phyloP scores from a whole-genome alignment of 2,888 invertebrate genomes.

The Reticulitermes lucifugus region DNA sequence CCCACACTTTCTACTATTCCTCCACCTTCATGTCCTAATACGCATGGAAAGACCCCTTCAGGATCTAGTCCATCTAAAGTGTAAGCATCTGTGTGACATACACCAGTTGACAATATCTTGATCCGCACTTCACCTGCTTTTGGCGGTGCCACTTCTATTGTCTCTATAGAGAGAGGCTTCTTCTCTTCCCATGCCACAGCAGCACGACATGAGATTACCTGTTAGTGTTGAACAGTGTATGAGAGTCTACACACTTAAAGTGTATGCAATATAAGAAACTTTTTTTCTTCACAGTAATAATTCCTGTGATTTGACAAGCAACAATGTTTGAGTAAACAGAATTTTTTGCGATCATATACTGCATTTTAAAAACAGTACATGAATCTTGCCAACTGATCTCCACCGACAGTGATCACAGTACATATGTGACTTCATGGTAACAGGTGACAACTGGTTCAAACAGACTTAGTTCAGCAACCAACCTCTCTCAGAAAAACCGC shows the following conservation, averaged over 20 bases:
- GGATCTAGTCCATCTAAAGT: slow-evolving; percentile 90
- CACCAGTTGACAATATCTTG: slow-evolving; percentile 81
- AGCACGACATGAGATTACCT: slow-evolving; percentile 92
- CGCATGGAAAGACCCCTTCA: slow-evolving; percentile 91
- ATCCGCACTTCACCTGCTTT: slow-evolving; percentile 92
- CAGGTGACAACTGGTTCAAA: too few relatives aligned
- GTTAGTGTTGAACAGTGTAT: not conserved
- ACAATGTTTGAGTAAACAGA: too few relatives aligned
- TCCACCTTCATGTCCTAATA: slow-evolving; percentile 96
- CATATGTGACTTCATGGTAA: too few relatives aligned
- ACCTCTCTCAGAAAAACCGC: too few relatives aligned
- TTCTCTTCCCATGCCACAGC: slow-evolving; percentile 98
- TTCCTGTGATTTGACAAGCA: too few relatives aligned
- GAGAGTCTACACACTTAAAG: not conserved
- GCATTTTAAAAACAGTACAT: too few relatives aligned
- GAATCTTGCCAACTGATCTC: too few relatives aligned
- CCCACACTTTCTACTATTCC: slow-evolving; percentile 98
- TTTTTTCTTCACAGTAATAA: not conserved
- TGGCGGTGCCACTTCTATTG: slow-evolving; percentile 94
- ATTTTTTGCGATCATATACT: too few relatives aligned
- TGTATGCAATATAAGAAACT: not conserved
- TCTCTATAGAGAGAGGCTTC: slow-evolving; percentile 88
- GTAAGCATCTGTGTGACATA: slow-evolving; percentile 95
- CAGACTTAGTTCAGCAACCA: too few relatives aligned
- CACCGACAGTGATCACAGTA: too few relatives aligned